Evolutionary conservation across 2,113 vertebrate species (phyloP), one percentile per base, ranked within the genome.

Genomic region (Nycticorax nycticorax): DNA sequence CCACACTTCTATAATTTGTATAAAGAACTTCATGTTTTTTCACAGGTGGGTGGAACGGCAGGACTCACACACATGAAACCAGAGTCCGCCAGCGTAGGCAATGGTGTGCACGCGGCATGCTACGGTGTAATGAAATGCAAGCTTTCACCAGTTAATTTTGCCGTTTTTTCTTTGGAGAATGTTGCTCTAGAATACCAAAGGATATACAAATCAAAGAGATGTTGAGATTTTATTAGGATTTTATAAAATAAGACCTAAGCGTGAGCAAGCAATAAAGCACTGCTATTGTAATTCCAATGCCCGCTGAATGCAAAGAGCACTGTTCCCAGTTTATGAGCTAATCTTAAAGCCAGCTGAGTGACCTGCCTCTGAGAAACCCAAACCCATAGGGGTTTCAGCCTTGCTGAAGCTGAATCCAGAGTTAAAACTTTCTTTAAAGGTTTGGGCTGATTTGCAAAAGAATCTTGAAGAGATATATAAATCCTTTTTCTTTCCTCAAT

Each of bases 101-200:
- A 6, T 0, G 14, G 13, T 5, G 30, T 27, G 15, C 2, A 3
- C 33, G 21, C 2, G 2, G 14, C 67, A 32, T 11, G 9, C 21
- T 30, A 1, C 0, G 5, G 14, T 8, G 30, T 28, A n/a, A 69
- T 35, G 32, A 68, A 79, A 79, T 8, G 32, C 8, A 53, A 82
- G 22, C 35, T 50, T 88, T 23, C n/a, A 73, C 6, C 14, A 53
- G 12, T 35, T 55, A 56, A 14, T 43, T 43, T 43, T 67, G 19
- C 32, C 41, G 15, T 14, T 43, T 43, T 43, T 78, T 37, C 43
- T 75, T 93, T 64, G 33, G 24, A 55, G 48, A 56, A 56, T 22
- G 16, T 8, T 82, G 13, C 10, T 67, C 47, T n/a, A 33, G 52
- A 50, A 56, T 27, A 74, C 13, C 30, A 55, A 59, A 64, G 32